Evolutionary conservation across 1,140 invertebrate species (phyloP), one percentile per base, ranked within the genome.

Genomic region (Musca domestica): DNA sequence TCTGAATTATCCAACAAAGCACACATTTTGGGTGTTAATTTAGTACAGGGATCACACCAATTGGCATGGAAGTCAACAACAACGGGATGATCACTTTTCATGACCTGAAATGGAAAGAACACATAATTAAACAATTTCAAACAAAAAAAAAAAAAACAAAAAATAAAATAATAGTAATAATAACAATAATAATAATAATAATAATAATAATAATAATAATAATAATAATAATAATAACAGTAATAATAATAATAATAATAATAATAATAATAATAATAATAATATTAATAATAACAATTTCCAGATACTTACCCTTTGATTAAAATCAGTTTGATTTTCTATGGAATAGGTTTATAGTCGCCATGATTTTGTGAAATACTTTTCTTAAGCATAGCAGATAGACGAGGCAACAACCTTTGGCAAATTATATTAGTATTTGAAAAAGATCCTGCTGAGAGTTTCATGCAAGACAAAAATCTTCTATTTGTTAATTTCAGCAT

Each of bases 31-130:
- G 96, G 96, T 15, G 92, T 95, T 2, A 98, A 84, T 66, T 96
- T 90, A 83, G 96, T 96, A 82, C 96, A 98, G 1, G 96, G 96
- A 75, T 96, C 95, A 83, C 96, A 89, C 96, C 96, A 98, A 71
- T 94, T 91, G 4, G 92, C 92, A 74, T 94, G 92, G 76, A 93
- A 94, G 81, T 93, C 93, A 3, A 94, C 91, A 81, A 94, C 91
- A 6, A 94, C 91, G 22, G 92, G 91, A 72, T 90, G 88, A 41
- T 87, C 85, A 74, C 89, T 92, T 75, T 92, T 91, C 87, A 93
- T 91, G 27, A 93, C 91, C 85, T 93, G 12, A 71, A 3, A 77
- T 67, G 15, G 23, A 41, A 41, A 41, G 4, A 7, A 41, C n/a
- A n/a, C n/a, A n/a, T n/a, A n/a, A n/a, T n/a, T n/a, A 41, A 5